phyloP scores from a whole-genome alignment of 2,797 vertebrate genomes.

The Microtus californicus region DNA sequence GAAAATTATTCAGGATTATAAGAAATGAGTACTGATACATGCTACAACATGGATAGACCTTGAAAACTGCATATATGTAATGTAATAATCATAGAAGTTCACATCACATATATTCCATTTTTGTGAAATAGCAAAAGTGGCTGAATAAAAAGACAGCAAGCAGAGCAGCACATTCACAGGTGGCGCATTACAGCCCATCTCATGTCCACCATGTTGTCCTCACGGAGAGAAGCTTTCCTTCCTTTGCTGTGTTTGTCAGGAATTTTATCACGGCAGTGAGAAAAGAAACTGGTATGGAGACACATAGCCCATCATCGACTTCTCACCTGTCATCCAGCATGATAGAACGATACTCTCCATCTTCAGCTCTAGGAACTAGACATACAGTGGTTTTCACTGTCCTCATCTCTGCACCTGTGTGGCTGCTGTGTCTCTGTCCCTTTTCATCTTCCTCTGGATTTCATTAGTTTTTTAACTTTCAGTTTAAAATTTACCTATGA shows the following conservation, averaged over 20 bases:
- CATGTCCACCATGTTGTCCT: background rate
- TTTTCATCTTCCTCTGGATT: background rate
- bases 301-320: background rate
- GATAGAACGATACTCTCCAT: background rate
- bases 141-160: background rate
- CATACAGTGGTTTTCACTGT: slow-evolving; percentile 2
- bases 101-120: background rate
- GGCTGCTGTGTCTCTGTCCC: background rate
- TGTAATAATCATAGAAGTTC: background rate
- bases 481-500: background rate
- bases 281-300: background rate
- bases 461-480: background rate
- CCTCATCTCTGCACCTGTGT: background rate
- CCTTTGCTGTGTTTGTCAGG: background rate
- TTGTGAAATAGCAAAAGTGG: background rate
- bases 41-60: background rate
- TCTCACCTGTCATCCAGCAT: background rate
- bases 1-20: slow-evolving; percentile 6
- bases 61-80: background rate
- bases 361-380: background rate
- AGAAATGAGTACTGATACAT: background rate
- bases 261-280: background rate
- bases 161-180: background rate
- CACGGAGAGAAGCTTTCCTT: background rate
- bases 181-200: background rate